Percentiles rank a stretch among this genome's conserved stretches.
These are phyloP conservation scores for Verasper variegatus DNA, from an alignment of 2,113 vertebrate species.

Conservation along the genomic window DNA sequence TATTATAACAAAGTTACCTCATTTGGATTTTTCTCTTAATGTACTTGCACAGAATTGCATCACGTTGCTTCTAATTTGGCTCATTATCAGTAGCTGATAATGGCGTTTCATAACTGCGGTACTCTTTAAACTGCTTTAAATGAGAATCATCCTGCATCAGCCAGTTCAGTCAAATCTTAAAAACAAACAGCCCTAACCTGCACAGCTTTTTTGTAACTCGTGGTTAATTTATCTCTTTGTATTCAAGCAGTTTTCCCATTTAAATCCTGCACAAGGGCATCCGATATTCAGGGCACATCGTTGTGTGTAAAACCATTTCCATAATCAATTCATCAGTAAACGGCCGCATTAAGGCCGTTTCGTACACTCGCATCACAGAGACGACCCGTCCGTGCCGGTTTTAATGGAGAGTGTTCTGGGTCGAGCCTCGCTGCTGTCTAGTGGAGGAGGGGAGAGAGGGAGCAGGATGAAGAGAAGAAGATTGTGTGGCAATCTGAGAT, in stretches of 20 bases:
- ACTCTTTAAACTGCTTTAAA: neutral
- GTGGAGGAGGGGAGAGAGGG: slow-evolving; percentile 31
- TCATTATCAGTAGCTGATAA: neutral
- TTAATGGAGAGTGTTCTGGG: slow-evolving; percentile 42
- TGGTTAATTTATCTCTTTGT: too few species aligned
- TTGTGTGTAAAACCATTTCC: slow-evolving; percentile 25
- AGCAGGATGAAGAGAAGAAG: neutral
- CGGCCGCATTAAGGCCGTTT: slow-evolving; percentile 19
- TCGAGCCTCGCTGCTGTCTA: slow-evolving; percentile 20
- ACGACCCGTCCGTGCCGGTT: slow-evolving; percentile 11
- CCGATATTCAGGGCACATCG: slow-evolving; percentile 43
- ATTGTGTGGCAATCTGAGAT: too few species aligned
- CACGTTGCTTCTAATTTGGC: slow-evolving; percentile 27
- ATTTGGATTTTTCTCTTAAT: neutral
- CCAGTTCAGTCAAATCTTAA: neutral
- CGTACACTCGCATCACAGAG: neutral
- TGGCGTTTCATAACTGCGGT: neutral
- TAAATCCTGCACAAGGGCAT: slow-evolving; percentile 15
- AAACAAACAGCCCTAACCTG: too few species aligned
- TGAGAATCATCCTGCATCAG: slow-evolving; percentile 1
- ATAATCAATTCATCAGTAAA: slow-evolving; percentile 40
- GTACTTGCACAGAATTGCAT: slow-evolving; percentile 50
- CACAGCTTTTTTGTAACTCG: too few species aligned
- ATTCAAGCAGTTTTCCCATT: neutral
- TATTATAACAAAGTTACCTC: neutral